Evolutionary conservation across 2,888 invertebrate species (phyloP).

Genomic region (Nipponacmea schrenckii): DNA sequence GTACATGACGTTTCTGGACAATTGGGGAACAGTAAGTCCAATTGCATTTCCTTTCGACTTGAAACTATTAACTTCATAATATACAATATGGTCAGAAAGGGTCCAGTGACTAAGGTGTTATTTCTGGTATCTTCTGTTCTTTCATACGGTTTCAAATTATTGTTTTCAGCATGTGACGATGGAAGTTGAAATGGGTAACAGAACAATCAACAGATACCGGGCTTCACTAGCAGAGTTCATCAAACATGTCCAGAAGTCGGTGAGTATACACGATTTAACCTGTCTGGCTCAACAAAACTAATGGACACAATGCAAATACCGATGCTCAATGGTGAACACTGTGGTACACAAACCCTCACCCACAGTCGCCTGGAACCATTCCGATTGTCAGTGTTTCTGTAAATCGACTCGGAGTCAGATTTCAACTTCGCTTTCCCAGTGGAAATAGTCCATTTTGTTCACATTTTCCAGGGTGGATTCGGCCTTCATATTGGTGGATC

Average conservation of each 20-base stretch:
- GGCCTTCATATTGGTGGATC: constrained; percentile 28
- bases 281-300: not conserved
- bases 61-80: not conserved
- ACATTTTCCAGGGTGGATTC: constrained; percentile 6
- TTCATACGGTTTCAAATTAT: no score
- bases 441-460: not conserved
- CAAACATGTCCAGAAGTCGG: constrained; percentile 24
- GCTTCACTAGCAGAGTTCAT: constrained; percentile 21
- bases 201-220: constrained; percentile 23
- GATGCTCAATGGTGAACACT: no score
- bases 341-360: no score
- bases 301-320: not conserved
- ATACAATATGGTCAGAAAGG: not conserved
- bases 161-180: constrained; percentile 23
- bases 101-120: no score
- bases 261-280: not conserved
- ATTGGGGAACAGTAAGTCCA: constrained; percentile 36
- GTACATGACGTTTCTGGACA: constrained; percentile 32
- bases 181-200: constrained; percentile 30
- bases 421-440: no score
- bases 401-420: not conserved
- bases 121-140: no score
- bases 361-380: no score
- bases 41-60: not conserved
- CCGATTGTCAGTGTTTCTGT: not conserved